Evolutionary conservation across 2,113 vertebrate genomes (phyloP), one percentile per base, ranked within the genome.

Genomic region (Typhlomys cinereus): DNA sequence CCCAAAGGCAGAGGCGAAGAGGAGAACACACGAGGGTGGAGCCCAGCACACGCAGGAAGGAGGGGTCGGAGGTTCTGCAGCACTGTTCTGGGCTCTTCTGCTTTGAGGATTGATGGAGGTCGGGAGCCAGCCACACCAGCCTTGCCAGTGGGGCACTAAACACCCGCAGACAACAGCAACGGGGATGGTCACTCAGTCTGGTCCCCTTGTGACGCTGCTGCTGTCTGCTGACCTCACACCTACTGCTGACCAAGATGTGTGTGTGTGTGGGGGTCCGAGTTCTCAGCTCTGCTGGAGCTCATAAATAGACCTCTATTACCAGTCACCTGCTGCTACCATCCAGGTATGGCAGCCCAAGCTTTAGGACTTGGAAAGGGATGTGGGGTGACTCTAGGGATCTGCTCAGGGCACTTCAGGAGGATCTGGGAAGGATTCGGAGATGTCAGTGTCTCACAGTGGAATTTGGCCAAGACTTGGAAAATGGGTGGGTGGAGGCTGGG

Each of bases 401-500:
- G 39, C 23, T 9, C n/a, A 66, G 54, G 48, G 67, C 4, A 57
- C 25, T 27, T 9, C 4, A 12, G 10, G 15, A 41, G 31, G 41
- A 34, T n/a, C 39, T 8, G 2, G 41, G n/a, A 50, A 41, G 54
- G 48, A 46, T 7, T 31, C 1, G 18, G 11, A 9, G 73, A 75
- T 8, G 31, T 52, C 34, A 27, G 31, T 10, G 31, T 6, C 0
- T 0, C n/a, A 15, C 18, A 13, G 8, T 23, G 20, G 39, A 34
- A 39, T 57, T 76, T 46, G 21, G 14, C 41, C 7, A 75, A 52
- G 76, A 41, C 39, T 10, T 12, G 13, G 67, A n/a, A 71, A 10
- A 21, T 11, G 44, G 0, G 0, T 12, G 9, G 59, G 27, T 44
- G 1, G 4, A 64, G 14, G 17, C 57, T 27, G 27, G 2, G 25